Percentiles rank a stretch among this genome's conserved stretches.
phyloP scores from a whole-genome alignment of 2,797 vertebrate species.

The Lerista edwardsae region DNA sequence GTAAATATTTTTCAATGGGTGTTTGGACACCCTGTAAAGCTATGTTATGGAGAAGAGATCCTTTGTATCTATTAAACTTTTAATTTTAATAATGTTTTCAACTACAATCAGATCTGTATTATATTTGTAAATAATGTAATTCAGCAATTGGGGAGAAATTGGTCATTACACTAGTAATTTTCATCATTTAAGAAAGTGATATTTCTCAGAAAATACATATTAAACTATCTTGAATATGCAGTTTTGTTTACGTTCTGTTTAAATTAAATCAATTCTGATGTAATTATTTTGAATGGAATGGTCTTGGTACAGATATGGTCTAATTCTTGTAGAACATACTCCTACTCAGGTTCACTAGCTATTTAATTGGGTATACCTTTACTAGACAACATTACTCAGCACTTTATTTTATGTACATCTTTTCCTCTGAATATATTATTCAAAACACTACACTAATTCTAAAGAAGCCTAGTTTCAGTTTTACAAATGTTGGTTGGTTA shows the following conservation, averaged over 20 bases:
- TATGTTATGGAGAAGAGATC: constrained; percentile 83
- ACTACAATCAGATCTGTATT: constrained; percentile 88
- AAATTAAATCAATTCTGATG: constrained; percentile 72
- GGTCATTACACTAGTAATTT: constrained; percentile 88
- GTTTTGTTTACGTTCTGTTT: constrained; percentile 81
- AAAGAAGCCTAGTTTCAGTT: background rate
- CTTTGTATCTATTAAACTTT: constrained; percentile 94
- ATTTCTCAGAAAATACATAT: constrained; percentile 94
- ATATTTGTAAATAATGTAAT: constrained; percentile 93
- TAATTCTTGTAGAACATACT: constrained; percentile 49
- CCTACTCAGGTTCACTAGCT: constrained; percentile 27
- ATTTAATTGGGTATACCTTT: constrained; percentile 20
- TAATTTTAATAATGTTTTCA: constrained; percentile 95
- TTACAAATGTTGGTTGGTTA: background rate
- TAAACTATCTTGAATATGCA: constrained; percentile 91
- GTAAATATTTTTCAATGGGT: constrained; percentile 87
- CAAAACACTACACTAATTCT: background rate
- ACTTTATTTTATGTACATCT: background rate
- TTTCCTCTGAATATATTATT: background rate
- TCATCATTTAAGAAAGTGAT: constrained; percentile 89
- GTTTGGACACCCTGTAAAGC: constrained; percentile 79
- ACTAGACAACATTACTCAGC: background rate
- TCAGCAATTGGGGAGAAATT: constrained; percentile 82
- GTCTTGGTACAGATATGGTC: constrained; percentile 70
- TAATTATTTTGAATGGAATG: constrained; percentile 70